Percentiles rank a stretch among this genome's conserved stretches.
phyloP scores from a whole-genome alignment of 2,113 vertebrate species.

The Ammodytes dubius region DNA sequence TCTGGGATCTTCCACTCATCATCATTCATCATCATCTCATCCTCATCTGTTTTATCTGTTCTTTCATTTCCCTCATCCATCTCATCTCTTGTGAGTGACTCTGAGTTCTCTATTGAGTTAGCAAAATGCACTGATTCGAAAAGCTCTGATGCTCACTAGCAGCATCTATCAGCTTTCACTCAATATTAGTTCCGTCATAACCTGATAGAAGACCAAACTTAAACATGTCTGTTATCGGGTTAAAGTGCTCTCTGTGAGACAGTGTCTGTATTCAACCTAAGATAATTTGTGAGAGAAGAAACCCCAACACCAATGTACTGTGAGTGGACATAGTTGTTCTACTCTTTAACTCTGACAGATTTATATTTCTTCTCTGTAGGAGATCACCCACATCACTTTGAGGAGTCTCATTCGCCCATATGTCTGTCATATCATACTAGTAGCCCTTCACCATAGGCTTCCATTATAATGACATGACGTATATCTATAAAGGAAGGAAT shows the following conservation, averaged over 20 bases:
- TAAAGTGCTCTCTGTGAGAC: background rate
- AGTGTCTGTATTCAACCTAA: background rate
- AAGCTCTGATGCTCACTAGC: too few species aligned
- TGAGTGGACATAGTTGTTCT: background rate
- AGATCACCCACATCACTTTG: background rate
- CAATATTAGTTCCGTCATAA: background rate
- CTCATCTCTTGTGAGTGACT: too few species aligned
- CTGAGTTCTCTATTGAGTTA: too few species aligned
- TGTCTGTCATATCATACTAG: conserved; percentile 2
- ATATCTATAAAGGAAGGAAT: background rate
- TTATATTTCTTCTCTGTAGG: background rate
- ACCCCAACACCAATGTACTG: too few species aligned
- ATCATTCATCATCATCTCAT: too few species aligned
- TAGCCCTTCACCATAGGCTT: background rate
- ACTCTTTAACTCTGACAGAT: background rate
- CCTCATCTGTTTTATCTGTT: background rate
- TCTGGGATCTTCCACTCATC: background rate
- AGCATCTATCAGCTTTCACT: background rate
- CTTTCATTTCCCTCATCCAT: background rate
- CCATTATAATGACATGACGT: background rate
- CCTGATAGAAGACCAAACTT: background rate
- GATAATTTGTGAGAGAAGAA: background rate
- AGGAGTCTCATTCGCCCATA: background rate
- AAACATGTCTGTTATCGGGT: background rate
- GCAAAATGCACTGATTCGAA: background rate